Evolutionary conservation across 2,113 vertebrate genomes (phyloP).

Genomic region (Sebastes schlegelii): DNA sequence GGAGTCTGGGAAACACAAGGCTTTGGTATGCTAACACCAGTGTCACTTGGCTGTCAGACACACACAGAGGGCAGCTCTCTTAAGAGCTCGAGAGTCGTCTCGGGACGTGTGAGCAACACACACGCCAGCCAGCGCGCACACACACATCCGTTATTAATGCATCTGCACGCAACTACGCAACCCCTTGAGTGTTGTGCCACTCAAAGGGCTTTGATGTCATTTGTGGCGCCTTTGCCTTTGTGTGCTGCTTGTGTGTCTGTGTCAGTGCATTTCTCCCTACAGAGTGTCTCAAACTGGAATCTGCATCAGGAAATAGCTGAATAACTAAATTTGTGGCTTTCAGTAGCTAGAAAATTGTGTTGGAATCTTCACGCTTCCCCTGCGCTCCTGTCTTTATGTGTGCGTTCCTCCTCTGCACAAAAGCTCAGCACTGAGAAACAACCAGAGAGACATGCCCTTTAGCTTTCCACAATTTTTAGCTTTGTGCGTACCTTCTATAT

Average conservation of each 20-base stretch:
- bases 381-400: background rate
- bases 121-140: conserved; percentile 7
- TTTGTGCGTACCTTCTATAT: conserved; percentile 22
- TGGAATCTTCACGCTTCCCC: conserved; percentile 20
- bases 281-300: conserved; percentile 42
- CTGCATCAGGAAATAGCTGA: conserved; percentile 40
- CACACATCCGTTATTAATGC: conserved; percentile 53
- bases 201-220: conserved; percentile 58
- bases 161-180: conserved; percentile 21
- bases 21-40: conserved; percentile 72
- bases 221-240: conserved; percentile 45
- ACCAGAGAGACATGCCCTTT: conserved; percentile 33
- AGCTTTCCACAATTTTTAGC: conserved; percentile 35
- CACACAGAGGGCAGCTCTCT: conserved; percentile 71
- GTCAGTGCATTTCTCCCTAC: conserved; percentile 24
- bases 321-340: conserved; percentile 46
- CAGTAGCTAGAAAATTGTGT: conserved; percentile 30
- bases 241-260: conserved; percentile 34
- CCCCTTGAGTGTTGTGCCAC: conserved; percentile 55
- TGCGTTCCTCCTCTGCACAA: background rate
- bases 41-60: conserved; percentile 66
- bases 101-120: conserved; percentile 50
- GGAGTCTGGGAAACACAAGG: conserved; percentile 70
- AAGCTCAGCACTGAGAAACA: conserved; percentile 6
- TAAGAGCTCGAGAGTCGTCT: conserved; percentile 57